phyloP scores from a whole-genome alignment of 2,888 invertebrate genomes.

The Cyclophora punctaria region DNA sequence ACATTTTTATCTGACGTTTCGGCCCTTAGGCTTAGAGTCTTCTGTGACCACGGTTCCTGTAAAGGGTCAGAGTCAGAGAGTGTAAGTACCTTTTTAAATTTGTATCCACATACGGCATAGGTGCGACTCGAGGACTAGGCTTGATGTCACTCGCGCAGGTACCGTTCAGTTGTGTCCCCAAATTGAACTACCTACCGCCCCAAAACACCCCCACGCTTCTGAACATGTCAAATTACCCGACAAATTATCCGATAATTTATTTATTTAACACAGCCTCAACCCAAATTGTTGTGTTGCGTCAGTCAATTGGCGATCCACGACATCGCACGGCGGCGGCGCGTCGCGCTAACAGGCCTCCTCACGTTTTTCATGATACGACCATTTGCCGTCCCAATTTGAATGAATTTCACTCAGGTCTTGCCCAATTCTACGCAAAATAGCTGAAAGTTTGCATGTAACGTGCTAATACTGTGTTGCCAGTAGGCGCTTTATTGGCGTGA shows the following conservation, averaged over 20 bases:
- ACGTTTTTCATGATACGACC: constrained; percentile 33
- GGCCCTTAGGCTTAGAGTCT: too few species aligned
- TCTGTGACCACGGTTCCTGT: too few species aligned
- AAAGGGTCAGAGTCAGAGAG: too few species aligned
- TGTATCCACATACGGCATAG: too few species aligned
- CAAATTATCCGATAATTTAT: constrained; percentile 4
- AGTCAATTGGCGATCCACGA: constrained; percentile 33
- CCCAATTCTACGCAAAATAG: constrained; percentile 1
- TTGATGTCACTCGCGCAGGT: too few species aligned
- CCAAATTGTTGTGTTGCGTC: constrained; percentile 29
- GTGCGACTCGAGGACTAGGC: too few species aligned
- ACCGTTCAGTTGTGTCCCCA: too few species aligned
- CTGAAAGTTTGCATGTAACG: constrained; percentile 1
- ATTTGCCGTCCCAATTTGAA: constrained; percentile 21
- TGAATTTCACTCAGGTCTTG: constrained; percentile 22
- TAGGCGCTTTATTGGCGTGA: not conserved
- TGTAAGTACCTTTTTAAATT: too few species aligned
- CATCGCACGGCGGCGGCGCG: constrained; percentile 12
- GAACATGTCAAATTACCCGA: too few species aligned
- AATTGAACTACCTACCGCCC: too few species aligned
- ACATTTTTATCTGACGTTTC: too few species aligned
- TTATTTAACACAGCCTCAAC: constrained; percentile 19
- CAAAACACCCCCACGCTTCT: too few species aligned
- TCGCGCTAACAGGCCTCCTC: constrained; percentile 25
- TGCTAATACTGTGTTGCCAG: not conserved